Base-by-base conservation (phyloP, 2,113 vertebrate species). In the Myotis yumanensis region DNA sequence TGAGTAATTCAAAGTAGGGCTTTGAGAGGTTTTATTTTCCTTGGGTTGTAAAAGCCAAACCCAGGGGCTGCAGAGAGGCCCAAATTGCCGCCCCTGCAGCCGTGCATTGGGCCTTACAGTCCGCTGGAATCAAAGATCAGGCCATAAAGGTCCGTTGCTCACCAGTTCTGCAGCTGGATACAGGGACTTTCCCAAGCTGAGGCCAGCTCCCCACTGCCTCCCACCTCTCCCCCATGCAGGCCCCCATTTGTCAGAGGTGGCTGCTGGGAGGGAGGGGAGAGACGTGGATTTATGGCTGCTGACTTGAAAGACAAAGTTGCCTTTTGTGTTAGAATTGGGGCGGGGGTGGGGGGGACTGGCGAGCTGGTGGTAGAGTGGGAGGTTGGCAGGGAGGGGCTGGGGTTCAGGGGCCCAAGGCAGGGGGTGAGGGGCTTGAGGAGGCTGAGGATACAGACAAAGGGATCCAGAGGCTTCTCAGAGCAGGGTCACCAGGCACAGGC, bases 291-390 rank as follows among this genome's bases (percentile, higher is more conserved):
- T 97, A 97, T 93, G 92, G 87, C 95, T 96, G 84, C 83, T 89
- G 95, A 96, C 95, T 97, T 97, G 93, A 96, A 97, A 97, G 96
- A 97, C 96, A 97, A 97, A 97, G 96, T 97, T 97, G 94, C 71
- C 96, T 97, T 97, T 96, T 97, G 97, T 97, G 90, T 97, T 93
- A 59, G 80, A 94, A 94, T 57, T 94, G 94, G 87, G 92, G 94
- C 40, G 32, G 23, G 20, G 85, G 11, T 46, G 46, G 46, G 46
- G 46, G 64, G 73, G 92, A 77, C 64, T 68, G 89, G 86, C 79
- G 94, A 86, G 93, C 93, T 88, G 95, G 73, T 96, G 94, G 93
- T 90, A 43, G 93, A 69, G 77, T 57, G 66, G 86, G 86, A 77
- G 54, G 71, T 48, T 57, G 25, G 82, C 66, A 87, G 43, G 82